These are phyloP conservation scores for Homalodisca vitripennis DNA, from an alignment of 1,140 invertebrate species.

Conservation along the genomic window DNA sequence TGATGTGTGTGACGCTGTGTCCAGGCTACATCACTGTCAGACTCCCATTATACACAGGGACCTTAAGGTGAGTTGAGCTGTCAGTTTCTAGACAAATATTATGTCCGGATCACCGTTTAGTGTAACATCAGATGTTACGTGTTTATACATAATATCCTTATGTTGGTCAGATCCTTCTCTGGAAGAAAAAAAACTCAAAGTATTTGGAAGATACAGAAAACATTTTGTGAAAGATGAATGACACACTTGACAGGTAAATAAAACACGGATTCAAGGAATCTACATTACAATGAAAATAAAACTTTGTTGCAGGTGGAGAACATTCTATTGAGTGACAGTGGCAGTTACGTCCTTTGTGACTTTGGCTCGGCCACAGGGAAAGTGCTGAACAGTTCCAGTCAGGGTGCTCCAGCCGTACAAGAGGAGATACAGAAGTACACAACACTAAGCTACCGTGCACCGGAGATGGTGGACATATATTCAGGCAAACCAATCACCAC, in stretches of 20 bases:
- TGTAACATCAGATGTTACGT: not conserved
- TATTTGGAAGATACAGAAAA: no score
- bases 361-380: conserved; percentile 89
- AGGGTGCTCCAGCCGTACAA: conserved; percentile 73
- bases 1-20: conserved; percentile 92
- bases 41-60: conserved; percentile 95
- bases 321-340: conserved; percentile 75
- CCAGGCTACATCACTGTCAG: conserved; percentile 89
- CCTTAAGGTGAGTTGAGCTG: conserved; percentile 71
- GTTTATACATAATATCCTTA: no score
- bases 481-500: conserved; percentile 84
- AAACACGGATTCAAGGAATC: no score
- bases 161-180: no score
- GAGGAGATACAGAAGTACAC: conserved; percentile 96
- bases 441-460: conserved; percentile 88
- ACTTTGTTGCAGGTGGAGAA: conserved; percentile 90
- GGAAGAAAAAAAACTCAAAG: no score
- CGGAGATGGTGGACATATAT: conserved; percentile 97
- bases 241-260: no score
- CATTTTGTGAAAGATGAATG: no score
- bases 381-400: conserved; percentile 63
- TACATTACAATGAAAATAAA: no score
- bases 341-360: conserved; percentile 83
- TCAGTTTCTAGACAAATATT: not conserved
- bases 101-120: not conserved